These are phyloP conservation scores for Ispidina lecontei DNA, from an alignment of 2,797 vertebrate species.

Conservation along the genomic window DNA sequence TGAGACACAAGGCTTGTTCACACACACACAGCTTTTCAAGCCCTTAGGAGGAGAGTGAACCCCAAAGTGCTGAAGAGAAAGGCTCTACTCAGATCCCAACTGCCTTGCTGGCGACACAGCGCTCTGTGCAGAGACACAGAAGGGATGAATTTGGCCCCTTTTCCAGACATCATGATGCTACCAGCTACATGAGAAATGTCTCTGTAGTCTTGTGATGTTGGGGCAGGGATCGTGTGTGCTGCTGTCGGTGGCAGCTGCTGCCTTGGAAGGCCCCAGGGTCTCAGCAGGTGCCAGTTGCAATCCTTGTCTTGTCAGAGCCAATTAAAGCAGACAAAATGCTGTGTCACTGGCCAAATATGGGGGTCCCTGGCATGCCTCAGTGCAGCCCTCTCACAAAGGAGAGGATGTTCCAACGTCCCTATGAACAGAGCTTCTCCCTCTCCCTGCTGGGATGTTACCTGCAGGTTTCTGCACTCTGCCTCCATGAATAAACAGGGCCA, in stretches of 20 bases:
- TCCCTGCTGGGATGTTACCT: not conserved
- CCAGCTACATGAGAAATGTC: not conserved
- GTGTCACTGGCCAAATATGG: constrained; percentile 61
- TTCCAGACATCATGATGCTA: not conserved
- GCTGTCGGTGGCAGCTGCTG: constrained; percentile 23
- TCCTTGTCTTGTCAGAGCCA: not conserved
- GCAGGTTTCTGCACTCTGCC: not conserved
- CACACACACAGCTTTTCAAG: not conserved
- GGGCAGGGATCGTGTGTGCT: not conserved
- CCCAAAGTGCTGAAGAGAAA: not conserved
- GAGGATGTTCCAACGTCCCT: not conserved
- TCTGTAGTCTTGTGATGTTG: not conserved
- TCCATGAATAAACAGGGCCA: not conserved
- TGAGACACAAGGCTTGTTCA: not conserved
- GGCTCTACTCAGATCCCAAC: not conserved
- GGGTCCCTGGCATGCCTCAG: not conserved
- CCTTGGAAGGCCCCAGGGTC: not conserved
- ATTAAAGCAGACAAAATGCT: constrained; percentile 29
- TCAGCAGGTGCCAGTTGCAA: constrained; percentile 11
- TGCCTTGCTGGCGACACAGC: not conserved
- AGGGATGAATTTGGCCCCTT: not conserved
- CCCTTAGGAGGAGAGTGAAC: not conserved
- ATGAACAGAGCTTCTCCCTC: not conserved
- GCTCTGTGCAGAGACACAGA: not conserved
- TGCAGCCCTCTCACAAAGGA: not conserved